Evolutionary conservation across 2,797 vertebrate genomes (phyloP), one percentile per base, ranked within the genome.

Genomic region (Alcedo atthis): DNA sequence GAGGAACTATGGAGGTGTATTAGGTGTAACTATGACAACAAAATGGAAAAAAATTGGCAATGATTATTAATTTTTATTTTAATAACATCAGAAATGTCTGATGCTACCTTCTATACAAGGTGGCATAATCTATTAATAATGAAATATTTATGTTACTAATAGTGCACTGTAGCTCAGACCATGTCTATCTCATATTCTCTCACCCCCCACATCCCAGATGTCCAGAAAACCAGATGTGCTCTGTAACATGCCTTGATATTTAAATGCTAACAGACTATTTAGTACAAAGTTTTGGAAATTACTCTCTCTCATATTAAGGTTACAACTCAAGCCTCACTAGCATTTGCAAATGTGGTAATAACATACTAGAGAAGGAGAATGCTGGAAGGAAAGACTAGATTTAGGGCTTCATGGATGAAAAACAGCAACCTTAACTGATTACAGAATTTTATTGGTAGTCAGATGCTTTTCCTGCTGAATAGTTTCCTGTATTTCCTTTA

Each of bases 161-260:
- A 78, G 45, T 45, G 4, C 20, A n/a, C 40, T 88, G 30, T 45
- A 59, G 59, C n/a, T 57, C 54, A 70, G 48, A 62, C n/a, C 42
- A n/a, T 61, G 48, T n/a, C 30, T 58, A 21, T 40, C 8, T 9
- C 14, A 28, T 37, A 46, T 3, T 77, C 12, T 55, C 45, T 77
- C 73, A 86, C 32, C 21, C 35, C 15, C 35, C 12, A 51, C 24
- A 14, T 30, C 3, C 2, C 14, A 83, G 30, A 63, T 15, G 9
- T 61, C 37, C 35, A 71, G 69, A 80, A 90, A 90, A 95, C 46
- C 51, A 92, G 73, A 92, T 89, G 76, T 88, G 42, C n/a, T 74
- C 54, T 46, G 22, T 55, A 67, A 75, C 28, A 33, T 45, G 25
- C 21, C 12, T 54, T 80, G 32, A 77, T 88, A 88, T 59, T 94